Percentiles rank a stretch among this genome's conserved stretches.
Evolutionary conservation across 2,888 invertebrate genomes (phyloP).

Genomic region (Dicycla oo): DNA sequence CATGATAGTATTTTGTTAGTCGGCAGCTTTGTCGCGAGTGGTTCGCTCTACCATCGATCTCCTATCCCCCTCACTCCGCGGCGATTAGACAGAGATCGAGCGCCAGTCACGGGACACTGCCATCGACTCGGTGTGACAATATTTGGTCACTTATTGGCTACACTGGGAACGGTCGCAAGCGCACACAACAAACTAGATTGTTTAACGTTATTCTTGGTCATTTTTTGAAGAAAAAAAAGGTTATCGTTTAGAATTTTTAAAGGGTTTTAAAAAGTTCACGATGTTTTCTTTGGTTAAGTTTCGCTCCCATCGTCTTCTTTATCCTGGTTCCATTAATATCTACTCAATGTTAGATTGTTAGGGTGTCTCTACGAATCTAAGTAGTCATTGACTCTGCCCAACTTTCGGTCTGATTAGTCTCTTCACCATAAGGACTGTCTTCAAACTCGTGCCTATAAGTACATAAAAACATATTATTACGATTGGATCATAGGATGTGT

Average conservation of each 20-base stretch:
- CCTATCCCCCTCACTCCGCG: conserved; percentile 68
- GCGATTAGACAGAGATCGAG: conserved; percentile 67
- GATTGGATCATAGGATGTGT: no score
- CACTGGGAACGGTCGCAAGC: conserved; percentile 74
- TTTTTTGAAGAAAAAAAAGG: conserved; percentile 47
- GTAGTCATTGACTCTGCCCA: no score
- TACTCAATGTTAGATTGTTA: no score
- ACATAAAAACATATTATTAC: no score
- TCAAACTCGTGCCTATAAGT: no score
- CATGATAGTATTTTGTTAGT: conserved; percentile 89
- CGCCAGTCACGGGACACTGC: conserved; percentile 77
- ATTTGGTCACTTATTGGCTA: conserved; percentile 88
- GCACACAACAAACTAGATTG: conserved; percentile 62
- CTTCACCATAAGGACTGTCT: no score
- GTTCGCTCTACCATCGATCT: conserved; percentile 64
- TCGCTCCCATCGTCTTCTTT: background rate
- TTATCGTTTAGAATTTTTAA: conserved; percentile 37
- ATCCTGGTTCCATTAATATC: background rate
- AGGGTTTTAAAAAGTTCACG: conserved; percentile 25
- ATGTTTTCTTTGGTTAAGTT: conserved; percentile 11
- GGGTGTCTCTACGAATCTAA: no score
- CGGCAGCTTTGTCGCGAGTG: conserved; percentile 86
- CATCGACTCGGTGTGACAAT: conserved; percentile 77
- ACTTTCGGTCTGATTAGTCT: no score
- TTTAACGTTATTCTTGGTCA: conserved; percentile 60